Percentiles rank a stretch among this genome's conserved stretches.
Conservation (phyloP, 1,140 invertebrate genomes). For the Oedothorax gibbosus region DNA sequence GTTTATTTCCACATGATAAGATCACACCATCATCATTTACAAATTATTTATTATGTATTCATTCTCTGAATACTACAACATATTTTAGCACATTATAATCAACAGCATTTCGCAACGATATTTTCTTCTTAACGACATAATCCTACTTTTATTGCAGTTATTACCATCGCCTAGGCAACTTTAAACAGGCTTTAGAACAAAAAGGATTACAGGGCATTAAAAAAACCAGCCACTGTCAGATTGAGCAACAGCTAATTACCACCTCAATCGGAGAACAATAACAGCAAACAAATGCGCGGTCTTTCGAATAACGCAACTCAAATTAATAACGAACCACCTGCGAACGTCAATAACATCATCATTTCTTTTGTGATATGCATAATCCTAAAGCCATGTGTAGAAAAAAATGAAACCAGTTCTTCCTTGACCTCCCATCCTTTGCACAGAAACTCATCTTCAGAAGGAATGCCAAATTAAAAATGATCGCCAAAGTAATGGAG, state of each 20-base stretch:
- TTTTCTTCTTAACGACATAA: too few relatives aligned
- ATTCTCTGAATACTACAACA: too few relatives aligned
- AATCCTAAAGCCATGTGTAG: neutral
- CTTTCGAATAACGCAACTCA: neutral
- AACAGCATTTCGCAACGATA: too few relatives aligned
- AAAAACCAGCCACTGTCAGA: neutral
- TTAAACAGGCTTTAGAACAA: neutral
- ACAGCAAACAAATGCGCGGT: conserved; percentile 19
- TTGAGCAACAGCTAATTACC: neutral
- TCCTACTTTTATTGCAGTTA: too few relatives aligned
- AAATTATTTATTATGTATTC: too few relatives aligned
- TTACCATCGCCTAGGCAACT: too few relatives aligned
- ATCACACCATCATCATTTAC: too few relatives aligned
- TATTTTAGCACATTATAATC: too few relatives aligned
- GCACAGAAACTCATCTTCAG: too few relatives aligned
- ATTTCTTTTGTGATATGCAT: conserved; percentile 1
- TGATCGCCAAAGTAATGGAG: too few relatives aligned
- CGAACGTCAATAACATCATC: conserved; percentile 29
- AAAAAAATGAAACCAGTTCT: conserved; percentile 26
- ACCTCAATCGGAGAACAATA: neutral
- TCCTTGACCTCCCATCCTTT: conserved; percentile 11
- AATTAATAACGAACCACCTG: conserved; percentile 32
- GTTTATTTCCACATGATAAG: too few relatives aligned
- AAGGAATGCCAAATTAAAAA: too few relatives aligned
- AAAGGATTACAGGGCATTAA: neutral